phyloP scores from a whole-genome alignment of 1,140 invertebrate species.

The Rhizoglyphus robini region DNA sequence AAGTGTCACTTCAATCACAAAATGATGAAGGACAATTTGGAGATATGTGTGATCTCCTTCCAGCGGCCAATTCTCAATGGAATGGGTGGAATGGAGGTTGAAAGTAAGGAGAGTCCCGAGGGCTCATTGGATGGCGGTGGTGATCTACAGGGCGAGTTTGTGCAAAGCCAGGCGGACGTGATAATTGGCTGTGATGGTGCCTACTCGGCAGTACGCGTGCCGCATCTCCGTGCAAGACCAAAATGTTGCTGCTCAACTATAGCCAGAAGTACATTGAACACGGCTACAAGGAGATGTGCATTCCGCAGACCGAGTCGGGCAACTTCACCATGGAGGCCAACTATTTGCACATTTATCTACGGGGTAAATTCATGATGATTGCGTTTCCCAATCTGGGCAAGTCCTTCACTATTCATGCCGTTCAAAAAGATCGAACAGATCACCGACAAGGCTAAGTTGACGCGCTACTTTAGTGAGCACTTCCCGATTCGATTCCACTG shows the following conservation, averaged over 20 bases:
- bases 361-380: slow-evolving; percentile 93
- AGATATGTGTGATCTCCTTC: slow-evolving; percentile 45
- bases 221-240: slow-evolving; percentile 67
- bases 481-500: too few relatives aligned
- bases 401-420: too few relatives aligned
- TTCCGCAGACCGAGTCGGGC: slow-evolving; percentile 50
- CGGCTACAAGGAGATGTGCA: slow-evolving; percentile 82
- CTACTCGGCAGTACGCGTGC: slow-evolving; percentile 71
- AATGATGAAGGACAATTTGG: slow-evolving; percentile 49
- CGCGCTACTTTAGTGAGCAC: too few relatives aligned
- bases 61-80: slow-evolving; percentile 28
- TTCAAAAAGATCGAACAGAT: too few relatives aligned
- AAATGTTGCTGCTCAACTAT: slow-evolving; percentile 60
- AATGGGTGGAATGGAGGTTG: neutral
- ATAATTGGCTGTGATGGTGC: slow-evolving; percentile 91
- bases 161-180: slow-evolving; percentile 47
- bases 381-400: slow-evolving; percentile 85
- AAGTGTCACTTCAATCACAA: slow-evolving; percentile 71
- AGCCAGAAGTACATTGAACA: slow-evolving; percentile 86
- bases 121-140: neutral
- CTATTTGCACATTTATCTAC: slow-evolving; percentile 92
- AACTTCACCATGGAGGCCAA: slow-evolving; percentile 64
- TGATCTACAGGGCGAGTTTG: neutral
- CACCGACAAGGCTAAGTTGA: too few relatives aligned
- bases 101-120: neutral